These are phyloP conservation scores for Luperina testacea DNA, from an alignment of 2,888 invertebrate species.

Conservation along the genomic window DNA sequence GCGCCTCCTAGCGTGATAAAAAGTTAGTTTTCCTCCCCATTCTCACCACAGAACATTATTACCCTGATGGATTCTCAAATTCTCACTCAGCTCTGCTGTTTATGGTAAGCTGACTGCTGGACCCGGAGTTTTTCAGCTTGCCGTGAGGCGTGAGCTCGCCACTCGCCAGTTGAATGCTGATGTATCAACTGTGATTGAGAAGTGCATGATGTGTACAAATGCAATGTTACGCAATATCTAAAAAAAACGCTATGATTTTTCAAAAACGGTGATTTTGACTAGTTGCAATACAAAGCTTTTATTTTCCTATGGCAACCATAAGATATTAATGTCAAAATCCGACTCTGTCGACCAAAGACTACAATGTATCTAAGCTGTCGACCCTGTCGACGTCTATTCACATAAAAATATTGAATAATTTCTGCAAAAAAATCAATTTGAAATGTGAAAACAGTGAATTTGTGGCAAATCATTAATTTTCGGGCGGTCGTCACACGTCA, in stretches of 20 bases:
- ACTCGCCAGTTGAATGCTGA: not conserved
- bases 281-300: constrained; percentile 7
- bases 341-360: constrained; percentile 65
- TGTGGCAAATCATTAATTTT: constrained; percentile 52
- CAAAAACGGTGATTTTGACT: not conserved
- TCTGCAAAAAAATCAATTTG: constrained; percentile 65
- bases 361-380: too few relatives aligned
- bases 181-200: not conserved
- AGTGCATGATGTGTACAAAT: not conserved
- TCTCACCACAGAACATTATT: too few relatives aligned
- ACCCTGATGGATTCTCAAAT: too few relatives aligned
- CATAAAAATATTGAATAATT: constrained; percentile 69
- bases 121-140: not conserved
- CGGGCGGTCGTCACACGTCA: constrained; percentile 18
- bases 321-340: constrained; percentile 51
- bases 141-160: too few relatives aligned
- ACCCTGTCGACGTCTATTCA: constrained; percentile 63
- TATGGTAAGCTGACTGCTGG: not conserved
- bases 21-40: too few relatives aligned
- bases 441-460: constrained; percentile 70
- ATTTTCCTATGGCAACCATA: constrained; percentile 36
- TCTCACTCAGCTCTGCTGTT: not conserved
- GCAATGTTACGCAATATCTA: not conserved
- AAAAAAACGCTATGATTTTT: not conserved
- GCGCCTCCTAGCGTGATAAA: too few relatives aligned